phyloP scores from a whole-genome alignment of 2,113 vertebrate genomes.

The Tachysurus fulvidraco region DNA sequence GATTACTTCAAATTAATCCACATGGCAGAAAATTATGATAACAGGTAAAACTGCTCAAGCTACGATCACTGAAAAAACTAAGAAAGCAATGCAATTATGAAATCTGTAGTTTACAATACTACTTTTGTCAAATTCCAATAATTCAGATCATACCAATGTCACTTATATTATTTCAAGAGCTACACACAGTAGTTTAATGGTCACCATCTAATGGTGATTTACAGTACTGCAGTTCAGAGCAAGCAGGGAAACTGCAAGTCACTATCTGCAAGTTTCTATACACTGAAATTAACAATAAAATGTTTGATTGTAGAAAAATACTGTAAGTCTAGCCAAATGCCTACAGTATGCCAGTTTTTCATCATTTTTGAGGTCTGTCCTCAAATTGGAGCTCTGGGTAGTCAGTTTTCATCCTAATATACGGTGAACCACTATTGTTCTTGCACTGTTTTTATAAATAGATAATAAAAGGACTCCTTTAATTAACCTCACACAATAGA shows the following conservation, averaged over 20 bases:
- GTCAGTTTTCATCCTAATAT: background rate
- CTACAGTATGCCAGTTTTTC: background rate
- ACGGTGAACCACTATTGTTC: background rate
- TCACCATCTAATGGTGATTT: constrained; percentile 62
- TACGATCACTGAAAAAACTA: background rate
- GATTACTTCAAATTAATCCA: constrained; percentile 54
- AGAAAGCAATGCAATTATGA: background rate
- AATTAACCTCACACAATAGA: constrained; percentile 12
- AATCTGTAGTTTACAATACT: background rate
- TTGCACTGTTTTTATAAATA: background rate
- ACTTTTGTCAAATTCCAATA: background rate
- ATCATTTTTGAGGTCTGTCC: background rate
- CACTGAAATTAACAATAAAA: background rate
- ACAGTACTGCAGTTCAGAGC: constrained; percentile 44
- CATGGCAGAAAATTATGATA: constrained; percentile 37
- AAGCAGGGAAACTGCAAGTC: constrained; percentile 17
- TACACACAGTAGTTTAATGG: constrained; percentile 32
- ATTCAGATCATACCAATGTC: background rate
- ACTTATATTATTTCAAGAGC: background rate
- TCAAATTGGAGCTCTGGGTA: background rate
- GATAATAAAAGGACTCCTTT: background rate
- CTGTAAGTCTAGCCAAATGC: background rate
- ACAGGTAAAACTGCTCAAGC: background rate
- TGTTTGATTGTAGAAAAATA: background rate
- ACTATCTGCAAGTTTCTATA: background rate